Conservation (phyloP, 2,888 invertebrate species). For the Dioctria linearis region DNA sequence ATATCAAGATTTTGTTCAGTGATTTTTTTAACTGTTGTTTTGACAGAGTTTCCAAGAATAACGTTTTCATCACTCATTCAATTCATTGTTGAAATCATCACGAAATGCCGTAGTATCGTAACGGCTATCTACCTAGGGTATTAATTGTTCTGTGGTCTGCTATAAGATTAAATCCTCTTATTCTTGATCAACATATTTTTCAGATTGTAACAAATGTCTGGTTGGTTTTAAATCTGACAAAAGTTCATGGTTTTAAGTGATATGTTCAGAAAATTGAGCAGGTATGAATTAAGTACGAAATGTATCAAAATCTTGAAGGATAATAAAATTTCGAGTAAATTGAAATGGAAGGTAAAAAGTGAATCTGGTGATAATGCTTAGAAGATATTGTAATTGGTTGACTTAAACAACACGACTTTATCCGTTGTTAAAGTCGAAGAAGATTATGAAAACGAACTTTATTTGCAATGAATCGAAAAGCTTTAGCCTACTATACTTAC, state of each 20-base stretch:
- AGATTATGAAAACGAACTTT: slow-evolving; percentile 51
- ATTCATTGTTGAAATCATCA: too few species aligned
- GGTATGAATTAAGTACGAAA: too few species aligned
- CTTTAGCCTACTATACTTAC: not conserved
- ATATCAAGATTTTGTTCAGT: slow-evolving; percentile 43
- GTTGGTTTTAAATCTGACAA: slow-evolving; percentile 61
- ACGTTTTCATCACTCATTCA: slow-evolving; percentile 63
- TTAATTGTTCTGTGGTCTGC: slow-evolving; percentile 65
- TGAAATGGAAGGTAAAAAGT: slow-evolving; percentile 60
- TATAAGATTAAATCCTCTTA: slow-evolving; percentile 66
- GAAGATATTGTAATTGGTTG: not conserved
- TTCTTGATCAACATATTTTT: slow-evolving; percentile 66
- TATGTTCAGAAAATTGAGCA: slow-evolving; percentile 67
- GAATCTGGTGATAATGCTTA: slow-evolving; percentile 25
- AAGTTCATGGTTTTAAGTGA: slow-evolving; percentile 65
- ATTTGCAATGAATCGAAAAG: slow-evolving; percentile 62
- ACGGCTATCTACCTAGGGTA: slow-evolving; percentile 62
- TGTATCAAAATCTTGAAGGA: too few species aligned
- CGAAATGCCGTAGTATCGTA: too few species aligned
- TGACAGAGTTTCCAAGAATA: too few species aligned
- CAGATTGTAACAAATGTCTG: slow-evolving; percentile 65
- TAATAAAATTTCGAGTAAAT: slow-evolving; percentile 58
- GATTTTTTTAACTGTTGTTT: slow-evolving; percentile 59
- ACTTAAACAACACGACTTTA: not conserved
- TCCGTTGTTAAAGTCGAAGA: not conserved